Base-by-base conservation (phyloP, 30 jellyfish, hydroid and myxozoan species). In the Cassiopea xamachana region DNA sequence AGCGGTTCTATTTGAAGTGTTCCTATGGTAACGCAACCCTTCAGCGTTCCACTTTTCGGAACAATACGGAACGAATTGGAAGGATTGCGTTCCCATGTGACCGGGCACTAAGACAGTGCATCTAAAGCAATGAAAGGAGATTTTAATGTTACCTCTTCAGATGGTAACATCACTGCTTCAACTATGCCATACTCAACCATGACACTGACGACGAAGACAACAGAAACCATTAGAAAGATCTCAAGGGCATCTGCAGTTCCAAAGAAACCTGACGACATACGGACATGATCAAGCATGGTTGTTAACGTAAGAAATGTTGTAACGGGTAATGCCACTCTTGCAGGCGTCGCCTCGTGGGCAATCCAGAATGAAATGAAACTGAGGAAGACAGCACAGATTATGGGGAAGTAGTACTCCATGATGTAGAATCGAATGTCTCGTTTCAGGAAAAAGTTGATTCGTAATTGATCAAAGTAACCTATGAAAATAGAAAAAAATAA, bases 271-370 rank as follows among this genome's bases (percentile, higher is more conserved):
- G 92, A 62, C 7, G 96, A 75, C 49, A 81, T 14, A 59, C 98
- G 88, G 9, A 93, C 92, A 67, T 95, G 90, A 48, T 88, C 87
- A 47, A 83, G 59, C 77, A 93, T 76, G 15, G 90, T 68, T 10
- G 97, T 89, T 80, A 93, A 80, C 5, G 98, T 93, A 15, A 93
- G 81, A 45, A 93, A 97, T 18, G 98, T 93, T 2, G 98, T 93
- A 18, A 93, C 93, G 0, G 97, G 97, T 4, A 93, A 92, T 39
- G 97, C 95, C 46, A 93, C 98, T 9, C 98, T 79, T 0, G 98
- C 98, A 1, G 98, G 98, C 8, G 98, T 93, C 7, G 97, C 86
- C 1, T 83, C 51, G 85, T 89, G 90, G 73, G 89, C 80, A 18
- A 93, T 88, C 98, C 98, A 93, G 73, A 93, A 93, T 58, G 97